A percentile compares a stretch with the other conserved stretches of the same genome.
phyloP scores from a whole-genome alignment of 2,888 invertebrate genomes.

The Ctena decussata region DNA sequence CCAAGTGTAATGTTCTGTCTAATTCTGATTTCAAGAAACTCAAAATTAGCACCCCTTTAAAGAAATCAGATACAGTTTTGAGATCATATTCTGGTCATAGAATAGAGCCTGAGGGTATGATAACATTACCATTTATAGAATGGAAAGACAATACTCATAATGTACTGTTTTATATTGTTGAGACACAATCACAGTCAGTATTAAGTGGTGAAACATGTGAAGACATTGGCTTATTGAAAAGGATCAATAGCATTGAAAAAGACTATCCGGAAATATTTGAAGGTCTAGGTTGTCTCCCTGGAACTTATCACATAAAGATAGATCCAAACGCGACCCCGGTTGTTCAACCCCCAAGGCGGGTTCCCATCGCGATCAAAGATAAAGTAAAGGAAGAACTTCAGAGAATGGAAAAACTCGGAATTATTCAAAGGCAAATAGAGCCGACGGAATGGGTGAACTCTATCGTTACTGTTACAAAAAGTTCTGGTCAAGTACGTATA shows the following conservation, averaged over 20 bases:
- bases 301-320: slow-evolving; percentile 32
- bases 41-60: slow-evolving; percentile 24
- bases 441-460: slow-evolving; percentile 66
- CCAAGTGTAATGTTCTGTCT: slow-evolving; percentile 46
- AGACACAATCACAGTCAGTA: slow-evolving; percentile 35
- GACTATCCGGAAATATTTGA: background rate
- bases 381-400: slow-evolving; percentile 56
- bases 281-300: slow-evolving; percentile 13
- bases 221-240: slow-evolving; percentile 38
- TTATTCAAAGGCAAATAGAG: slow-evolving; percentile 20
- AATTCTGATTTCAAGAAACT: slow-evolving; percentile 30
- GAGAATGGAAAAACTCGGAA: slow-evolving; percentile 49
- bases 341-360: background rate
- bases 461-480: slow-evolving; percentile 59
- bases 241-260: slow-evolving; percentile 17
- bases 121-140: slow-evolving; percentile 1
- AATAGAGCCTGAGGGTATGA: slow-evolving; percentile 25
- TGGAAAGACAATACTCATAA: slow-evolving; percentile 2
- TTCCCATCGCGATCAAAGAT: background rate
- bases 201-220: slow-evolving; percentile 41
- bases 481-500: slow-evolving; percentile 24
- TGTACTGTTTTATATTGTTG: slow-evolving; percentile 43
- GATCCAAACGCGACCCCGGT: slow-evolving; percentile 12
- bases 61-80: slow-evolving; percentile 26
- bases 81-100: slow-evolving; percentile 48